Evolutionary conservation across 2,113 vertebrate species (phyloP).

Genomic region (Columba janthina): DNA sequence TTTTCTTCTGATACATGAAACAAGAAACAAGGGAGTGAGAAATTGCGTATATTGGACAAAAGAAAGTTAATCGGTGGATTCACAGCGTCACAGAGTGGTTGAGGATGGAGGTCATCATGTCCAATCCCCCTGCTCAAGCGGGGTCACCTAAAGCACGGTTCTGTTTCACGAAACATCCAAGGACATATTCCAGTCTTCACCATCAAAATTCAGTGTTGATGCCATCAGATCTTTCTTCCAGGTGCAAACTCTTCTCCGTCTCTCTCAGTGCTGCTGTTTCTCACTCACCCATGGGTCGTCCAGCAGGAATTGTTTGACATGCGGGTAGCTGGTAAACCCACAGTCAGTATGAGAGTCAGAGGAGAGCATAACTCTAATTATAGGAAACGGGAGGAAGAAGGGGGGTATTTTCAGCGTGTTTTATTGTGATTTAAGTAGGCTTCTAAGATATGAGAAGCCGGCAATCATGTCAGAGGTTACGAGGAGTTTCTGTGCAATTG

Average conservation of each 20-base stretch:
- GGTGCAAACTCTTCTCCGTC: background rate
- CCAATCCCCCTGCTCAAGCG: background rate
- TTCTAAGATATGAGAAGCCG: background rate
- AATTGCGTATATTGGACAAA: background rate
- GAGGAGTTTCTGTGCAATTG: background rate
- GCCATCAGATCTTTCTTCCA: background rate
- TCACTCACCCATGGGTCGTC: background rate
- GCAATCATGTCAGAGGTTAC: background rate
- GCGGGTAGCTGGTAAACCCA: background rate
- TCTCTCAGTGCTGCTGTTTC: background rate
- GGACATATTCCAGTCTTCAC: background rate
- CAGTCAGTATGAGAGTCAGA: background rate
- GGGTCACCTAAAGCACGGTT: background rate
- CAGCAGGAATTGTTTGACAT: background rate
- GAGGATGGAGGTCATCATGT: background rate
- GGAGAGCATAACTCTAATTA: background rate
- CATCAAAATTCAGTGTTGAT: background rate
- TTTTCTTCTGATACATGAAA: background rate
- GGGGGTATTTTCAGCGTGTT: background rate
- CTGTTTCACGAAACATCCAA: background rate
- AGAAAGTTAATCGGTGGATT: rapidly evolving
- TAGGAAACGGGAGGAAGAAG: constrained; percentile 22
- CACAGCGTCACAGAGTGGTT: background rate
- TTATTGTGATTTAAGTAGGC: constrained; percentile 44
- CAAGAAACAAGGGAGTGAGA: background rate